Conservation (phyloP, 1,140 invertebrate species). For the Rhynchophorus ferrugineus region DNA sequence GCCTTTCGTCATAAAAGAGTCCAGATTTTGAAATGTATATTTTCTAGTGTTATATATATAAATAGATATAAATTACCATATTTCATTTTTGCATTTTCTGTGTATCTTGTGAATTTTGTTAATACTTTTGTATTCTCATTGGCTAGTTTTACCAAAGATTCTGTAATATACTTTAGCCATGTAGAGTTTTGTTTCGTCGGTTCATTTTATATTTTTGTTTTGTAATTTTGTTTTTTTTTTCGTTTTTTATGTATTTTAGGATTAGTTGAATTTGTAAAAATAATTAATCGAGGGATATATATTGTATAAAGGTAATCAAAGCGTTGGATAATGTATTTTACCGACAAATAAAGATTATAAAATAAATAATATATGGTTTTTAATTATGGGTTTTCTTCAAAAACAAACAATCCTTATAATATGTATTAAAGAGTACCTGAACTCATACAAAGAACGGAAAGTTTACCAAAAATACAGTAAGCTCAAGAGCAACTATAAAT, state of each 20-base stretch:
- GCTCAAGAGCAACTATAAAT: no score
- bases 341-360: constrained; percentile 28
- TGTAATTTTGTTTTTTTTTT: constrained; percentile 26
- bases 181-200: constrained; percentile 29
- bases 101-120: constrained; percentile 27
- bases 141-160: constrained; percentile 40
- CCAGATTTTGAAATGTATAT: not conserved
- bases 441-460: no score
- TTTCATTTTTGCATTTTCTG: constrained; percentile 13
- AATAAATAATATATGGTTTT: not conserved
- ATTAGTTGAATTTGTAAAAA: constrained; percentile 36
- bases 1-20: no score
- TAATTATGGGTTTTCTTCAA: no score
- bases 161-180: constrained; percentile 37
- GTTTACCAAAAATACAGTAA: no score
- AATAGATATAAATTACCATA: not conserved
- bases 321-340: constrained; percentile 40
- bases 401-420: no score
- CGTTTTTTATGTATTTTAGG: constrained; percentile 30
- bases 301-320: constrained; percentile 35
- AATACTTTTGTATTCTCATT: constrained; percentile 31
- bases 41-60: constrained; percentile 3
- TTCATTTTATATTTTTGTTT: constrained; percentile 28
- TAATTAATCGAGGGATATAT: constrained; percentile 33
- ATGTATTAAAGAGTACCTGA: no score